A percentile compares a stretch with the other conserved stretches of the same genome.
phyloP scores from a whole-genome alignment of 2,797 vertebrate genomes.

The Platalea minor region DNA sequence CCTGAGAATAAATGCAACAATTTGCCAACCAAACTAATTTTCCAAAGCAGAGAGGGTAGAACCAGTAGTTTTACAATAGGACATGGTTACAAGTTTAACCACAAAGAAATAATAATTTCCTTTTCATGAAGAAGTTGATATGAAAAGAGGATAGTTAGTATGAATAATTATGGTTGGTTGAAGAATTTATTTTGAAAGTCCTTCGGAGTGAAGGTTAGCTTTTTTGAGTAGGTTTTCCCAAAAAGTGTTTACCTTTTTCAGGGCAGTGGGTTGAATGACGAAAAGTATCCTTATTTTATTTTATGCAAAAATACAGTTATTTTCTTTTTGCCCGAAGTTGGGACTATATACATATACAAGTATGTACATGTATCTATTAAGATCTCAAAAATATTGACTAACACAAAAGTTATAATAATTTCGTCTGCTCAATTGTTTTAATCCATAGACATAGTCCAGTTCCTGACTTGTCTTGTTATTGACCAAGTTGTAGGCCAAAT shows the following conservation, averaged over 20 bases:
- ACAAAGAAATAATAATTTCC: background rate
- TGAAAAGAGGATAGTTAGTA: background rate
- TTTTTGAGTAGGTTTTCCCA: background rate
- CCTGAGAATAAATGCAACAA: conserved; percentile 13
- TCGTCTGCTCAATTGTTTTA: background rate
- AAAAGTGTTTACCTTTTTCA: background rate
- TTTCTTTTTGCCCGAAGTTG: background rate
- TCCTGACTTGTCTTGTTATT: background rate
- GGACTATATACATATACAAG: accelerated
- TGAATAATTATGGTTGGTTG: background rate
- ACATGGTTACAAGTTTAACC: background rate
- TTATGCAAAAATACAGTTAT: background rate
- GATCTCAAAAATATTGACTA: background rate
- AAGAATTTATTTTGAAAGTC: background rate
- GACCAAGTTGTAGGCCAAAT: background rate
- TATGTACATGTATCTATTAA: background rate
- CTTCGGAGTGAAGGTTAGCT: background rate
- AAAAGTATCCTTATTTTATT: background rate
- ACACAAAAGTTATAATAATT: background rate
- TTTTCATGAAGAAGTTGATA: background rate
- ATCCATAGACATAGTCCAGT: background rate
- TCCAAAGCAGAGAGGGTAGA: background rate
- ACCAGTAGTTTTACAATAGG: background rate
- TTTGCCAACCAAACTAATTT: conserved; percentile 39
- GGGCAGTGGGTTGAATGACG: background rate